A percentile compares a stretch with the other conserved stretches of the same genome.
phyloP scores from a whole-genome alignment of 2,888 invertebrate genomes.

The Priocnemis perturbator region DNA sequence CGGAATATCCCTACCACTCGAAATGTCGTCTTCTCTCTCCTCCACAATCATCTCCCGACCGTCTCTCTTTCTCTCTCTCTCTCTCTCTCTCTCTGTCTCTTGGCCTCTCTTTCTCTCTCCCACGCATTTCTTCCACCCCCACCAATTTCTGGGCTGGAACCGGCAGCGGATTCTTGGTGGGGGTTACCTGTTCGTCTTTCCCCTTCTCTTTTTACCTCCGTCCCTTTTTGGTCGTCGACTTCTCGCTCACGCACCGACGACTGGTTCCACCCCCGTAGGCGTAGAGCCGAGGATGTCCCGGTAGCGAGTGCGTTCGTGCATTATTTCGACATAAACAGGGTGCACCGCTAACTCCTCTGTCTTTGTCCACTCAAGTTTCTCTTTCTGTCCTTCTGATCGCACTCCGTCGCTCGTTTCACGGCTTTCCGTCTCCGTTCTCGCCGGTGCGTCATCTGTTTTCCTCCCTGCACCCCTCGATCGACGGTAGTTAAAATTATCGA shows the following conservation, averaged over 20 bases:
- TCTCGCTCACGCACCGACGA: background rate
- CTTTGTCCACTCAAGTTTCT: too few relatives aligned
- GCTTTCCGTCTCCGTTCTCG: conserved; percentile 3
- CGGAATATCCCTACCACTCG: conserved; percentile 37
- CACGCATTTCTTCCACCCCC: conserved; percentile 22
- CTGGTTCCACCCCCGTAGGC: background rate
- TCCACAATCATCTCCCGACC: too few relatives aligned
- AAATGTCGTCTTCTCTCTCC: too few relatives aligned
- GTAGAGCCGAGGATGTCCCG: background rate
- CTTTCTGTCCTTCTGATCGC: background rate
- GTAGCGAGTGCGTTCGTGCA: background rate
- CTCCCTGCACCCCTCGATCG: too few relatives aligned
- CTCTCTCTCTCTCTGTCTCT: background rate
- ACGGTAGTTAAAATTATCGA: too few relatives aligned
- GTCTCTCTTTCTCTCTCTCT: too few relatives aligned
- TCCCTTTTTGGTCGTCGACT: background rate
- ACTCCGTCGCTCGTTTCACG: too few relatives aligned
- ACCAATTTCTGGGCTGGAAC: conserved; percentile 44
- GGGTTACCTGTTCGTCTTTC: conserved; percentile 24
- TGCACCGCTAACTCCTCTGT: background rate
- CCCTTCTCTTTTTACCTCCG: conserved; percentile 11
- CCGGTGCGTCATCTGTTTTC: too few relatives aligned
- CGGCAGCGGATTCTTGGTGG: conserved; percentile 10
- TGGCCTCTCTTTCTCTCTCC: conserved; percentile 5
- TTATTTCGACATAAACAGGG: too few relatives aligned